Evolutionary conservation across 1,140 invertebrate species (phyloP).

Genomic region (Ctenoplectra terminalis): DNA sequence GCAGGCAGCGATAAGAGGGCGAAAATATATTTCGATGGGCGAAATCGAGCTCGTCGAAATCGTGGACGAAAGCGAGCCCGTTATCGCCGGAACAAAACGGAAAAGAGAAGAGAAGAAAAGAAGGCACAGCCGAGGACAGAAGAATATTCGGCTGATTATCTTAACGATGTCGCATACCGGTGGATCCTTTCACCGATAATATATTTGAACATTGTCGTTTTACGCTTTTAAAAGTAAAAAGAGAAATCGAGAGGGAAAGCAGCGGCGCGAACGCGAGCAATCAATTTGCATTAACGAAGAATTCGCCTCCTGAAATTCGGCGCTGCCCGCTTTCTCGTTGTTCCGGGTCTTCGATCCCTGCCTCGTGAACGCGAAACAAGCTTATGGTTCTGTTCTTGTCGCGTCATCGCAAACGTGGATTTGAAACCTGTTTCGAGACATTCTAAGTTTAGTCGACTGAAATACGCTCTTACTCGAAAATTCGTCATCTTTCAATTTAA

Average conservation of each 20-base stretch:
- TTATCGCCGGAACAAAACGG: not conserved
- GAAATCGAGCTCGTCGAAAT: conserved; percentile 1
- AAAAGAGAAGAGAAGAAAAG: not conserved
- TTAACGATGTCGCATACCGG: conserved; percentile 31
- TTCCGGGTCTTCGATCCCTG: not conserved
- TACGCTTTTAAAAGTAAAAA: conserved; percentile 58
- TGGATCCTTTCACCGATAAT: conserved; percentile 65
- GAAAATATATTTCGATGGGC: not conserved
- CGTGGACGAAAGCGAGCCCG: conserved; percentile 7
- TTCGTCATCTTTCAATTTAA: not conserved
- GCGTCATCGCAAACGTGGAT: not conserved
- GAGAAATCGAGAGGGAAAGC: conserved; percentile 70
- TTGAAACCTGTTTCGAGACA: conserved; percentile 2
- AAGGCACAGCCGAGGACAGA: not conserved
- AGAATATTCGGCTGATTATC: conserved; percentile 43
- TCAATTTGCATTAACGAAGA: conserved; percentile 49
- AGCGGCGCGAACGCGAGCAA: conserved; percentile 22
- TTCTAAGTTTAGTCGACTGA: not conserved
- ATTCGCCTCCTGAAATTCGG: conserved; percentile 16
- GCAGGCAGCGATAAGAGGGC: too few species aligned
- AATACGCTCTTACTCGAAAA: not conserved
- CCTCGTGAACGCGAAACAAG: not conserved
- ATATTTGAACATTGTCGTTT: conserved; percentile 65
- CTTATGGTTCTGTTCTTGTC: too few species aligned
- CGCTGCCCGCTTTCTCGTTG: conserved; percentile 21